Percentiles rank a stretch among this genome's conserved stretches.
Evolutionary conservation across 2,888 invertebrate genomes (phyloP).

Genomic region (Himalopsyche tibetana): DNA sequence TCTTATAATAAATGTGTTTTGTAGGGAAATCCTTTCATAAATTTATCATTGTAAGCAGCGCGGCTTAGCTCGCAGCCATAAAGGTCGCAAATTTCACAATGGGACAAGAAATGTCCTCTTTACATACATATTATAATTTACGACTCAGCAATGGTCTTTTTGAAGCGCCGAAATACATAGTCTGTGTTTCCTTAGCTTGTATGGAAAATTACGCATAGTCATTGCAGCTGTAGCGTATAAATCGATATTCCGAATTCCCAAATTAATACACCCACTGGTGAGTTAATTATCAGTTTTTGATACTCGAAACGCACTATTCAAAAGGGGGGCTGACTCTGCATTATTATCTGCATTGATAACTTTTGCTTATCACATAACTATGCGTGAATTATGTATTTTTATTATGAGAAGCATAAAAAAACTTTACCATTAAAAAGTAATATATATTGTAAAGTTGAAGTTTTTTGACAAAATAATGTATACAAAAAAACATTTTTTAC

Average conservation of each 20-base stretch:
- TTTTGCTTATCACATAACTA: too few species aligned
- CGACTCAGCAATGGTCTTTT: conserved; percentile 8
- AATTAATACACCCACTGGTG: background rate
- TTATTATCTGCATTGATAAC: too few species aligned
- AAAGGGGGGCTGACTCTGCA: too few species aligned
- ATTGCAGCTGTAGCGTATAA: background rate
- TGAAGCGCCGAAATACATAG: background rate
- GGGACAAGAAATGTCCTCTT: background rate
- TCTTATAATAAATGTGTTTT: conserved; percentile 43
- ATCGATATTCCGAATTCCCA: background rate
- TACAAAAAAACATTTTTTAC: too few species aligned
- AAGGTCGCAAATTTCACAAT: conserved; percentile 28
- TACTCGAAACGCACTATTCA: too few species aligned
- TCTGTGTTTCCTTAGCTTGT: background rate
- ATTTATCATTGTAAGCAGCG: conserved; percentile 33
- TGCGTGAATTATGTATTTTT: too few species aligned
- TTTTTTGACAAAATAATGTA: too few species aligned
- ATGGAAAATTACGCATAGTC: background rate
- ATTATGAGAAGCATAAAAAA: too few species aligned
- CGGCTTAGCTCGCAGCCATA: conserved; percentile 11
- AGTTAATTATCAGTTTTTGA: too few species aligned
- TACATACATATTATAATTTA: conserved; percentile 38
- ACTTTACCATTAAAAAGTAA: too few species aligned
- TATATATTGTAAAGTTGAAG: too few species aligned
- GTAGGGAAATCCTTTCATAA: conserved; percentile 42